A percentile compares a stretch with the other conserved stretches of the same genome.
phyloP scores from a whole-genome alignment of 2,797 vertebrate genomes.

The Protonibea diacanthus region DNA sequence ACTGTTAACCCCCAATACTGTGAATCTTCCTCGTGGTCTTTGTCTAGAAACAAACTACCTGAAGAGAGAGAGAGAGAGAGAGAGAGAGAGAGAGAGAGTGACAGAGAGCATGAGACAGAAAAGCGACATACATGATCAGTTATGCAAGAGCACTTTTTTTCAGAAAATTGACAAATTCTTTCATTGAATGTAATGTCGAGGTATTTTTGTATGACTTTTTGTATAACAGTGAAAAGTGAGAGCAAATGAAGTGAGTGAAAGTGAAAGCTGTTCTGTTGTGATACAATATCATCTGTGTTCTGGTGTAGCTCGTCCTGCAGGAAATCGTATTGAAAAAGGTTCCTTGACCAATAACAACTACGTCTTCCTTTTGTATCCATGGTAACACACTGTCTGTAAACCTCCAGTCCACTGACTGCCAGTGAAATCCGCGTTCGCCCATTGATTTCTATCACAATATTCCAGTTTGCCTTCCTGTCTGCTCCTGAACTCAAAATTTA shows the following conservation, averaged over 20 bases:
- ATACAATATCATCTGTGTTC: conserved; percentile 48
- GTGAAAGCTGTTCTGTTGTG: conserved; percentile 48
- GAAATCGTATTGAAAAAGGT: conserved; percentile 25
- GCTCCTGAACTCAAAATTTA: conserved; percentile 15
- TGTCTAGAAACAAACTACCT: conserved; percentile 74
- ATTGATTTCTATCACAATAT: conserved; percentile 35
- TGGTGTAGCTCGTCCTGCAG: conserved; percentile 46
- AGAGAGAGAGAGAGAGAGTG: conserved; percentile 38
- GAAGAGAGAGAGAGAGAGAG: conserved; percentile 47
- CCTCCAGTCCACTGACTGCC: conserved; percentile 44
- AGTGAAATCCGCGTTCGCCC: conserved; percentile 34
- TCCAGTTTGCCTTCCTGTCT: conserved; percentile 65
- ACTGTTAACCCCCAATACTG: conserved; percentile 83
- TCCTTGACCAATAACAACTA: conserved; percentile 52
- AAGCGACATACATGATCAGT: conserved; percentile 50
- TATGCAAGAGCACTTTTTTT: conserved; percentile 82
- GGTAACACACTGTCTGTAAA: conserved; percentile 38
- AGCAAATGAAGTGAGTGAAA: conserved; percentile 36
- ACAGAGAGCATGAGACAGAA: not conserved
- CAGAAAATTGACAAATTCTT: conserved; percentile 74
- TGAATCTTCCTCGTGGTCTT: conserved; percentile 80
- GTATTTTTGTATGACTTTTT: conserved; percentile 84
- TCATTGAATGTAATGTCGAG: conserved; percentile 81
- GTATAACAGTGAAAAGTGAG: conserved; percentile 67
- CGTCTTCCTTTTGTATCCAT: conserved; percentile 72